phyloP scores from a whole-genome alignment of 1,140 invertebrate species.

The Sycophaga agraensis region DNA sequence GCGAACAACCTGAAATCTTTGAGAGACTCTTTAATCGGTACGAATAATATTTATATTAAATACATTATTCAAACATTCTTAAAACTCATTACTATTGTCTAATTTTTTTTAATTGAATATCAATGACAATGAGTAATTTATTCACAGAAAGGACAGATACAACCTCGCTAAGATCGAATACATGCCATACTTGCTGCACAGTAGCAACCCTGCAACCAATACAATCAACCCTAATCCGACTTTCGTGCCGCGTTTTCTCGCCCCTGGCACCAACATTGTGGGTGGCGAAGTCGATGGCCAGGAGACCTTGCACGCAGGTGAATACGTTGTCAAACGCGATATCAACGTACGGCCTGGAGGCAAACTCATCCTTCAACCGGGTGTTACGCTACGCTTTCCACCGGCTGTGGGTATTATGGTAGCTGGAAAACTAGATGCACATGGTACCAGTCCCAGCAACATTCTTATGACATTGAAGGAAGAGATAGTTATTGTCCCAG shows the following conservation, averaged over 20 bases:
- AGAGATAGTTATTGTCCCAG: constrained; percentile 65
- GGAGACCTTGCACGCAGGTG: constrained; percentile 74
- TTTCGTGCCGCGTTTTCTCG: constrained; percentile 76
- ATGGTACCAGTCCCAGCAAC: constrained; percentile 73
- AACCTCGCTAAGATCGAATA: constrained; percentile 87
- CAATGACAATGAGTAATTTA: background rate
- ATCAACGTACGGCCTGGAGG: constrained; percentile 89
- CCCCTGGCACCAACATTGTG: constrained; percentile 67
- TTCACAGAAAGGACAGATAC: constrained; percentile 78
- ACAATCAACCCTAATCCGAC: constrained; percentile 70
- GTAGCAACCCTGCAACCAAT: constrained; percentile 79
- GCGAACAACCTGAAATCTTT: constrained; percentile 76
- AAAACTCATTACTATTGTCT: background rate
- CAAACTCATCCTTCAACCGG: constrained; percentile 81
- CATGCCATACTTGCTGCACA: constrained; percentile 82
- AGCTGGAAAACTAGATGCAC: constrained; percentile 83
- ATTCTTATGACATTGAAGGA: constrained; percentile 78
- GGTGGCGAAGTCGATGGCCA: constrained; percentile 88
- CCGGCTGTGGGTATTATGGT: constrained; percentile 96
- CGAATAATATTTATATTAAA: constrained; percentile 28
- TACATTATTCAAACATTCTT: background rate
- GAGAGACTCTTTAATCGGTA: constrained; percentile 79
- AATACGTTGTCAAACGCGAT: constrained; percentile 85
- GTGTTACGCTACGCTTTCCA: constrained; percentile 83
- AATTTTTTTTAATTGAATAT: constrained; percentile 2